A percentile compares a stretch with the other conserved stretches of the same genome.
phyloP scores from a whole-genome alignment of 2,888 invertebrate genomes.

The Lasioglossum malachurum region DNA sequence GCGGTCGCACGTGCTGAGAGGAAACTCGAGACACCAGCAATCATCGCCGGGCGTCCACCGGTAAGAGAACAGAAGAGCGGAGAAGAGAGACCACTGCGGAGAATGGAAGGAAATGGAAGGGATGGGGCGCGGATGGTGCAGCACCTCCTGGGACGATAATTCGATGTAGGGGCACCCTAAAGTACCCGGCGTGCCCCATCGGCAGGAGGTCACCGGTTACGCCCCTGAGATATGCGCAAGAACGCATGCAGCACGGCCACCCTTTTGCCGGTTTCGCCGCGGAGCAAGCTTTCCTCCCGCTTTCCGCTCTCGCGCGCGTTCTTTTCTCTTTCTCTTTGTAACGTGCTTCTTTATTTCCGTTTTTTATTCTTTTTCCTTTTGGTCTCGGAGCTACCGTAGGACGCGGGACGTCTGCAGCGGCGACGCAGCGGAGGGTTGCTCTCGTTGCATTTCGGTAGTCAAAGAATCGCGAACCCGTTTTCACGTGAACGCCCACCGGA shows the following conservation, averaged over 20 bases:
- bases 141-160: slow-evolving; percentile 83
- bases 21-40: slow-evolving; percentile 82
- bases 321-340: slow-evolving; percentile 26
- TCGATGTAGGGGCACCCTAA: slow-evolving; percentile 81
- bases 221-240: slow-evolving; percentile 79
- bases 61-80: slow-evolving; percentile 29
- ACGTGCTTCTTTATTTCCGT: slow-evolving; percentile 24
- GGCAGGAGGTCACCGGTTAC: slow-evolving; percentile 76
- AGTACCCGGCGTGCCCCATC: slow-evolving; percentile 76
- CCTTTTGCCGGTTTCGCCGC: slow-evolving; percentile 66
- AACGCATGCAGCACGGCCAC: slow-evolving; percentile 63
- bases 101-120: slow-evolving; percentile 15
- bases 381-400: slow-evolving; percentile 16
- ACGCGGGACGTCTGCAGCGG: slow-evolving; percentile 40
- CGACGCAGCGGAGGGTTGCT: slow-evolving; percentile 53
- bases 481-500: slow-evolving; percentile 84
- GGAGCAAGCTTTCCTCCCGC: slow-evolving; percentile 25
- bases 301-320: slow-evolving; percentile 28
- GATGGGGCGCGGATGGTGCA: slow-evolving; percentile 8
- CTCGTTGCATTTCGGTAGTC: slow-evolving; percentile 67
- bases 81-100: neutral
- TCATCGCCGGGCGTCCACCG: slow-evolving; percentile 72
- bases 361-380: slow-evolving; percentile 39
- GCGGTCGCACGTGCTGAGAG: slow-evolving; percentile 79
- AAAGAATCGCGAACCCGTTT: slow-evolving; percentile 84